These are phyloP conservation scores for Microctenopoma lineatum DNA, from an alignment of 2,797 vertebrate genomes.

Conservation along the genomic window DNA sequence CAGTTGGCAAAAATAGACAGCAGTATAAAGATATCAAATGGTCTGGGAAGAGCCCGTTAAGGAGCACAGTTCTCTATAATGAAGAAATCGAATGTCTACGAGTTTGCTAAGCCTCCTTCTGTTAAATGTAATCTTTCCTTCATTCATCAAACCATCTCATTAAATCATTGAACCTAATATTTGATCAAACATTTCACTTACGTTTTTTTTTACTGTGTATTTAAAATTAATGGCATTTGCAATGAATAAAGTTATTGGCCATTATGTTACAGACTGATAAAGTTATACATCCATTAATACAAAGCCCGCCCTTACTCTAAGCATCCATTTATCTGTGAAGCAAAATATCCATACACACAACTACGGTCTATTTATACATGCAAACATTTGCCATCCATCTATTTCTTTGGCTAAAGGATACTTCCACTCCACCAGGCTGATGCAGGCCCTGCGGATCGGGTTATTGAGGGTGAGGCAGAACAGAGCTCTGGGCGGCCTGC, in stretches of 20 bases:
- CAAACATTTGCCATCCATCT: neutral
- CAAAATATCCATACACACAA: constrained; percentile 7
- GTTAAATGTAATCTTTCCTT: too few relatives aligned
- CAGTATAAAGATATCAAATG: constrained; percentile 99
- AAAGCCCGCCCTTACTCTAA: neutral
- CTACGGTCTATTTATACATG: constrained; percentile 8
- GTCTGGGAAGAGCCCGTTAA: constrained; percentile 89
- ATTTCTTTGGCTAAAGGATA: constrained; percentile 87
- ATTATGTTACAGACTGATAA: neutral
- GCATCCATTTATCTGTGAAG: neutral
- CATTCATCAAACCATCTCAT: neutral
- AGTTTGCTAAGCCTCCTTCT: too few relatives aligned
- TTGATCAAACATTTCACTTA: neutral
- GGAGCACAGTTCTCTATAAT: constrained; percentile 62
- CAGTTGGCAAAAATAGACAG: constrained; percentile 99
- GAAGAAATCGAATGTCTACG: neutral
- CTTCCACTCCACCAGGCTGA: constrained; percentile 99
- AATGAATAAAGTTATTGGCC: neutral
- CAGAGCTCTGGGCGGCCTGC: constrained; percentile 95
- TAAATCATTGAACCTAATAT: neutral
- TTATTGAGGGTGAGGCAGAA: constrained; percentile 99
- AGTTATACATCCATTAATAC: neutral
- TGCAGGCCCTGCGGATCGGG: constrained; percentile 98
- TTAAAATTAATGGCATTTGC: neutral
- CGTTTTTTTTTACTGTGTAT: neutral